Percentiles rank a stretch among this genome's conserved stretches.
These are phyloP conservation scores for Smittia aterrima DNA, from an alignment of 2,888 invertebrate genomes.

Conservation along the genomic window DNA sequence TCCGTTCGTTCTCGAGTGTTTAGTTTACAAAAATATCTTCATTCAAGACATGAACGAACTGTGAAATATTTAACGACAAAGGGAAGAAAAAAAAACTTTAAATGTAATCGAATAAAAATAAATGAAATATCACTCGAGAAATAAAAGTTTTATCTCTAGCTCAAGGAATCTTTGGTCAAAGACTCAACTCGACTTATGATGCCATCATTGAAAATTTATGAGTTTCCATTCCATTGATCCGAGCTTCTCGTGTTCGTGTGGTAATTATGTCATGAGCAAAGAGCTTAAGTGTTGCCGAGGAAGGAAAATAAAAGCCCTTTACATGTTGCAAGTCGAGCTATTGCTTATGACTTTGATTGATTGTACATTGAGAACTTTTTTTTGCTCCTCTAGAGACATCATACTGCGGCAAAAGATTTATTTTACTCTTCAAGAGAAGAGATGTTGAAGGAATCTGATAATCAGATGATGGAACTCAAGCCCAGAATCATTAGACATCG, in stretches of 20 bases:
- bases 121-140: too few relatives aligned
- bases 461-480: constrained; percentile 24
- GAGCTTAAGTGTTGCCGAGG: constrained; percentile 1
- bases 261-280: constrained; percentile 23
- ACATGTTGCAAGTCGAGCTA: constrained; percentile 21
- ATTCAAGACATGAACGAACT: too few relatives aligned
- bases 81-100: too few relatives aligned
- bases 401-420: not conserved
- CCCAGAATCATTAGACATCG: constrained; percentile 22
- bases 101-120: too few relatives aligned
- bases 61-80: too few relatives aligned
- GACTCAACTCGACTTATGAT: constrained; percentile 18
- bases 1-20: not conserved
- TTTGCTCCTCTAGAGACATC: not conserved
- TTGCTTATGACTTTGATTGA: constrained; percentile 41
- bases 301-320: constrained; percentile 9
- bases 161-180: too few relatives aligned
- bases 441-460: not conserved
- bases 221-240: constrained; percentile 23
- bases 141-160: too few relatives aligned
- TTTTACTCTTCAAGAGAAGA: not conserved
- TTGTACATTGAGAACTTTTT: constrained; percentile 18
- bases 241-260: not conserved
- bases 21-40: not conserved
- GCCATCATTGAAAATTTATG: not conserved